A percentile compares a stretch with the other conserved stretches of the same genome.
Evolutionary conservation across 2,113 vertebrate species (phyloP).

Genomic region (Dicentrarchus labrax): DNA sequence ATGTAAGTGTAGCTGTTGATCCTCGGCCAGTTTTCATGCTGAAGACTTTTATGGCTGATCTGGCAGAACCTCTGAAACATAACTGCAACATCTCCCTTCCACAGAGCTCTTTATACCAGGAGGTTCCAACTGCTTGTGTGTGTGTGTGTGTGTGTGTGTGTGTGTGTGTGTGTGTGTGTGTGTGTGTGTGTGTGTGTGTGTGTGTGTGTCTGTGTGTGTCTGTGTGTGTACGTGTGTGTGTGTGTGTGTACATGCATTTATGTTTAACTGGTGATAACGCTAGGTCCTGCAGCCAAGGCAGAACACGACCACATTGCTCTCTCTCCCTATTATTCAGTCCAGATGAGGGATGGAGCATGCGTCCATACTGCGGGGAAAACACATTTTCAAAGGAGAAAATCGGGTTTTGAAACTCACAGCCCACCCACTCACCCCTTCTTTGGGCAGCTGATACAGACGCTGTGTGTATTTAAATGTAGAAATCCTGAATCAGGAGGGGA

Average conservation of each 20-base stretch:
- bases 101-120: slow-evolving; percentile 51
- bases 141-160: slow-evolving; percentile 15
- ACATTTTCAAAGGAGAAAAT: slow-evolving; percentile 87
- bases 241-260: neutral
- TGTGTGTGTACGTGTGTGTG: slow-evolving; percentile 17
- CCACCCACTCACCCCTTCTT: neutral
- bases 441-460: slow-evolving; percentile 53
- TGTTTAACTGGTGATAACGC: slow-evolving; percentile 56
- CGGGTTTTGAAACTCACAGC: slow-evolving; percentile 73
- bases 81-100: slow-evolving; percentile 75
- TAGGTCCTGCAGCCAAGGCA: slow-evolving; percentile 68
- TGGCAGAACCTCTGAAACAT: slow-evolving; percentile 78
- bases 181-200: slow-evolving; percentile 27
- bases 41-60: slow-evolving; percentile 79
- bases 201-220: slow-evolving; percentile 11
- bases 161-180: slow-evolving; percentile 22
- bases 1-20: slow-evolving; percentile 81
- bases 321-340: slow-evolving; percentile 80
- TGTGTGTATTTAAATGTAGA: slow-evolving; percentile 62
- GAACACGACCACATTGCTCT: slow-evolving; percentile 69
- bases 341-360: slow-evolving; percentile 80
- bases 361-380: slow-evolving; percentile 77
- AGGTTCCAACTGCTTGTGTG: slow-evolving; percentile 62
- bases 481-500: slow-evolving; percentile 50
- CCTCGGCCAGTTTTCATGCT: slow-evolving; percentile 70